Base-by-base conservation (phyloP, 2,888 invertebrate genomes). In the Drosophila atroscutellata region DNA sequence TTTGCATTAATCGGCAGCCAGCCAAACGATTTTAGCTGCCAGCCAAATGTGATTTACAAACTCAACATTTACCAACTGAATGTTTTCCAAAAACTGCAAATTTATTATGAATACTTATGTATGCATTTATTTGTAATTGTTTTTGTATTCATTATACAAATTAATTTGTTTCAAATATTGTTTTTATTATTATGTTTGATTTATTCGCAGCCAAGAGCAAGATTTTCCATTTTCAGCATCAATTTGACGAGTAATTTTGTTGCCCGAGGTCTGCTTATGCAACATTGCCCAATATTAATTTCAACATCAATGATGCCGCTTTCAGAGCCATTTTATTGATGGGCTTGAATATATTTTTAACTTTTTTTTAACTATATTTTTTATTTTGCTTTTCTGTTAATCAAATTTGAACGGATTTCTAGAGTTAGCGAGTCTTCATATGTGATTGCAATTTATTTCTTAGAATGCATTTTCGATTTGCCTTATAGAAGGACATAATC, bases 21-120 rank as follows among this genome's bases (percentile, higher is more conserved):
- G 32, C n/a, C 34, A 58, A 57, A 49, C 34, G 20, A n/a, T 51
- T 56, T 60, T 18, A 24, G 34, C 42, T 39, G 20, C 37, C 20
- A 2, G 45, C 24, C 18, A 28, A 62, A n/a, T 56, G 7, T 72
- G 34, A 51, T 45, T 70, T 71, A 70, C 9, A 24, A 13, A 8
- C 26, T 42, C 15, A 24, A 15, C 34, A 54, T 49, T 54, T 54
- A 3, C 13, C 8, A 56, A 30, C 3, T 56, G 36, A 50, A 50
- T 60, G 18, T 18, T 39, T 24, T 26, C 2, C 11, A 6, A 20
- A 15, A 20, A 3, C 7, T 3, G 2, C 7, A 11, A 20, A 34
- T 52, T 24, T 3, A 50, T 28, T 49, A 1, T 28, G 26, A 6
- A 49, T 18, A 18, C n/a, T 28, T 50, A 3, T 28, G 1, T 24